Evolutionary conservation across 2,113 vertebrate genomes (phyloP).

Genomic region (Sylvilagus bachmani): DNA sequence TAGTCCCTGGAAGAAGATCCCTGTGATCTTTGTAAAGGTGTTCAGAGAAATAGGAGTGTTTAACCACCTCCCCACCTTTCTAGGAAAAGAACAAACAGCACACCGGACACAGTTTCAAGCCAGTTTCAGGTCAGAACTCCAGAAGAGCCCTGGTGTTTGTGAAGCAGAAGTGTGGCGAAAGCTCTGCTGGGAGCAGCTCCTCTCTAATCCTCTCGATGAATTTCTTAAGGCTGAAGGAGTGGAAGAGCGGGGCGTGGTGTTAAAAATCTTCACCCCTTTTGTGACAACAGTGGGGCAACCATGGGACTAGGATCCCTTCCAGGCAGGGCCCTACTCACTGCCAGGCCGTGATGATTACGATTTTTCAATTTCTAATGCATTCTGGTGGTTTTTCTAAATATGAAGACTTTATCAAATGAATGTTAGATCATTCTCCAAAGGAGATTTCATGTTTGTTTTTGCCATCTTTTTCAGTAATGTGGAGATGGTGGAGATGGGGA

Average conservation of each 20-base stretch:
- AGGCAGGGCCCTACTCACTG: constrained; percentile 21
- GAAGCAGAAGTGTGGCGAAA: not conserved
- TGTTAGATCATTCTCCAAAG: constrained; percentile 72
- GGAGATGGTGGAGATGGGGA: not conserved
- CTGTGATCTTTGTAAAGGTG: constrained; percentile 53
- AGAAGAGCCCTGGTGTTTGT: constrained; percentile 24
- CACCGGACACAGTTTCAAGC: constrained; percentile 22
- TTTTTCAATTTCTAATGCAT: constrained; percentile 68
- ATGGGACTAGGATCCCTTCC: not conserved
- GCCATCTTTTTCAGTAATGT: constrained; percentile 28
- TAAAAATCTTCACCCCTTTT: not conserved
- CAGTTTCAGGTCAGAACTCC: constrained; percentile 57
- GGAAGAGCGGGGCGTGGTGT: constrained; percentile 15
- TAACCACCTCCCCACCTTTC: constrained; percentile 31
- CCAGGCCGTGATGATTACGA: constrained; percentile 23
- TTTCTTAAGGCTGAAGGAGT: constrained; percentile 61
- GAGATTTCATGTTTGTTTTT: constrained; percentile 69
- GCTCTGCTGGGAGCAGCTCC: constrained; percentile 24
- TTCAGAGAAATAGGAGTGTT: constrained; percentile 11
- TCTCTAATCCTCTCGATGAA: not conserved
- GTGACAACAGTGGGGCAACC: constrained; percentile 28
- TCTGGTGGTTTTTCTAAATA: constrained; percentile 77
- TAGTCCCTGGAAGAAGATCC: constrained; percentile 28
- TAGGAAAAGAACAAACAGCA: constrained; percentile 44
- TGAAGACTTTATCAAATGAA: constrained; percentile 71